Evolutionary conservation across 1,140 invertebrate species (phyloP), one percentile per base, ranked within the genome.

Genomic region (Anoplolepis gracilipes): DNA sequence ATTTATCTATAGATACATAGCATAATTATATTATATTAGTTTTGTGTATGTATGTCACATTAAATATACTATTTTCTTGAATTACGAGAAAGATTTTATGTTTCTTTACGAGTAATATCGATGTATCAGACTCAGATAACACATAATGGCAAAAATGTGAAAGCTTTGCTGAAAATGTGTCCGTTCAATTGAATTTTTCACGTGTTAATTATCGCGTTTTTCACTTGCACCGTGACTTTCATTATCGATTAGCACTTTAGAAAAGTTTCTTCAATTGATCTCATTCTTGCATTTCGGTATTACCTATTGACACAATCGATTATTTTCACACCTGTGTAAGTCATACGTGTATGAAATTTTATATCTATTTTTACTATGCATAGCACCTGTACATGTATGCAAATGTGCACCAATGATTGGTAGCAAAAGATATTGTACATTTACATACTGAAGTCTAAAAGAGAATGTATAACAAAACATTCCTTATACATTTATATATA

Each of bases 111-210:
- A 78, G 10, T 46, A 39, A 87, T 39, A 67, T 84, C 36, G 25
- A 62, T 36, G 55, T 72, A 67, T 90, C 79, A 88, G 49, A 72
- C 86, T 90, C 88, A 90, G 88, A 88, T 90, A 88, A 90, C 88
- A 90, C 82, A 85, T 88, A 90, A 85, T 88, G 89, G 86, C 84
- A 69, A 67, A 64, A 59, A 57, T 77, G 36, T 87, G 49, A 69
- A 16, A 59, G n/a, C 25, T 55, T 70, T 13, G 11, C 16, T 72
- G 8, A 28, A 59, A 6, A 16, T 64, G 57, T 5, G 16, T 55
- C 30, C 55, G n/a, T 64, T 67, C 28, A 85, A 76, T 49, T 69
- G 62, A 39, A 55, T 22, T 39, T 65, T 33, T 64, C 7, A 49
- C 46, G n/a, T 19, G 28, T 64, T 39, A 33, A 62, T 62, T 77